Evolutionary conservation across 2,797 vertebrate species (phyloP), one percentile per base, ranked within the genome.

Genomic region (Hemibagrus guttatus): DNA sequence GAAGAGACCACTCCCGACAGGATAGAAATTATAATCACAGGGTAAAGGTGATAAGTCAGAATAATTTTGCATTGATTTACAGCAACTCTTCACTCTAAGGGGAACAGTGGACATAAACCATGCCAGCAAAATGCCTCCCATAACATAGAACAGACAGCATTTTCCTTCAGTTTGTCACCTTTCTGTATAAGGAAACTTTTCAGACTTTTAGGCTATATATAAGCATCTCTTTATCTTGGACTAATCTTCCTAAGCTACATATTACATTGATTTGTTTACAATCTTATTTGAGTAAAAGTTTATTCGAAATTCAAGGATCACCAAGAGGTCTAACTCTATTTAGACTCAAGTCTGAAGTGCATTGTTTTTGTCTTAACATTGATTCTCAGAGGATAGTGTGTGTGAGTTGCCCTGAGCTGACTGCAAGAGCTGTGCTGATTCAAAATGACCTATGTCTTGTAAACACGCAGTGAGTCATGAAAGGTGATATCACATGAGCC

Each of bases 401-500:
- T 71, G 39, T 84, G 66, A 61, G 31, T 16, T 56, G 54, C 71
- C 56, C 78, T 72, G 85, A 82, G 75, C 56, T 21, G 63, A 23
- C 75, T 23, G 21, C 39, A 3, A 87, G 66, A 80, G 81, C 76
- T 39, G 31, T 52, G 21, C 46, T 56, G 52, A 59, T 82, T 84
- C 72, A 74, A 39, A 75, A 87, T 84, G 85, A 83, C 72, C 79
- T 82, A 61, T 35, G 39, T 84, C 85, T 84, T 76, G 79, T 85
- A 88, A 88, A 87, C 7, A 74, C 7, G 16, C n/a, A 78, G 39
- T 79, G 28, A 82, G 83, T 81, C 83, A 68, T 49, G 46, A 66
- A 75, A 83, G 80, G 69, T 59, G 74, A 83, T 87, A 85, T 74
- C 79, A 83, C 49, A 86, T 64, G 56, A 81, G 49, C 52, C 42